Evolutionary conservation across 2,888 invertebrate species (phyloP), one percentile per base, ranked within the genome.

Genomic region (Escarpia spicata): DNA sequence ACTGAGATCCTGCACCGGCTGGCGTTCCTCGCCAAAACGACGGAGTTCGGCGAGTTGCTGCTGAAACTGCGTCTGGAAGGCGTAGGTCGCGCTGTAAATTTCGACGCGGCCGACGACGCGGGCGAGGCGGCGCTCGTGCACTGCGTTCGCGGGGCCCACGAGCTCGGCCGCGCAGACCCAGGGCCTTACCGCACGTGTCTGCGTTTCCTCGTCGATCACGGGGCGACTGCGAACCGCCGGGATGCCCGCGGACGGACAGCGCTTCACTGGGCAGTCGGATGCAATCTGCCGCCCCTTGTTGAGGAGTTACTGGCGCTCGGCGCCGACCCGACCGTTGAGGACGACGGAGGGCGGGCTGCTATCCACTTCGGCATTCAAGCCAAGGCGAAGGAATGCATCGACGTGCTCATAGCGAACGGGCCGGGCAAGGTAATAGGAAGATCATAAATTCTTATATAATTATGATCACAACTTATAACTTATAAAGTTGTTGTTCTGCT

Each of bases 261-360:
- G 45, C 91, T 91, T 45, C 91, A 91, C 52, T 91, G 91, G 91
- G 91, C 91, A 12, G 91, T 91, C 52, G 52, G 91, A 2, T 91
- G 52, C 45, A 52, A 75, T 6, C n/a, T 75, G 75, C 75, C 75
- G 4, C 19, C n/a, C n/a, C 75, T 75, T 26, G 75, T 75, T 26
- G 75, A 75, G 26, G 75, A 75, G 75, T n/a, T 75, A 26, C 75
- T 75, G 19, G n/a, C n/a, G 26, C 75, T 75, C 19, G 75, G 75
- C 26, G 75, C 75, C 19, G 75, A 75, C 75, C 75, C 75, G 26
- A 75, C 75, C 3, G 75, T 75, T 26, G 75, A 75, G 75, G 75
- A 75, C 26, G 75, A 75, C 75, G 75, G 75, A 2, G 75, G 75
- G 19, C 75, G 75, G 6, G 75, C 75, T 6, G 75, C 75, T 6